These are phyloP conservation scores for Trypoxylus dichotomus DNA, from an alignment of 1,140 invertebrate genomes.

Conservation along the genomic window DNA sequence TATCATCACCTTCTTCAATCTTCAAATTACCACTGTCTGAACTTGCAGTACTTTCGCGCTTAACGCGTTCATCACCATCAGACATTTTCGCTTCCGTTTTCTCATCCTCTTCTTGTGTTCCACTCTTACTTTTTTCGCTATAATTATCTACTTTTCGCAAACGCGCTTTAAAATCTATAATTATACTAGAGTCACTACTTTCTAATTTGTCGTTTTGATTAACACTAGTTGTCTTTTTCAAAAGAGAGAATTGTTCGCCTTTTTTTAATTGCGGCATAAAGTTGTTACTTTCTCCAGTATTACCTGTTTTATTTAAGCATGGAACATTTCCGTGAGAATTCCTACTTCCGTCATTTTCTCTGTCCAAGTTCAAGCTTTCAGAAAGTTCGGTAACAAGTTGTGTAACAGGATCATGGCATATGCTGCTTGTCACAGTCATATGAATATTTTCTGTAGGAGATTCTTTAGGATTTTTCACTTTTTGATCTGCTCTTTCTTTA, in stretches of 20 bases:
- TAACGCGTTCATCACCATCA: slow-evolving; percentile 50
- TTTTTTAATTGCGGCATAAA: slow-evolving; percentile 50
- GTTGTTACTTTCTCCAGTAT: not conserved
- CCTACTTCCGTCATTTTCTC: slow-evolving; percentile 26
- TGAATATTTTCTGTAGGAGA: slow-evolving; percentile 51
- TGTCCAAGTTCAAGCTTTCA: slow-evolving; percentile 62
- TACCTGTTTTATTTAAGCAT: not conserved
- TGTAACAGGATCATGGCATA: slow-evolving; percentile 68
- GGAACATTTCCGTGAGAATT: slow-evolving; percentile 3
- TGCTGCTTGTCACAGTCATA: slow-evolving; percentile 51
- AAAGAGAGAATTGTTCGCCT: slow-evolving; percentile 36
- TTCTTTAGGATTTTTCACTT: slow-evolving; percentile 57
- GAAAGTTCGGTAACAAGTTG: slow-evolving; percentile 75
- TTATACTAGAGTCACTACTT: slow-evolving; percentile 51
- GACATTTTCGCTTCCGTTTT: slow-evolving; percentile 53
- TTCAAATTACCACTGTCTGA: slow-evolving; percentile 50
- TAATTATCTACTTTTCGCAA: slow-evolving; percentile 76
- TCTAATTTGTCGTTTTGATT: slow-evolving; percentile 40
- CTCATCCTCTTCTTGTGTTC: slow-evolving; percentile 55
- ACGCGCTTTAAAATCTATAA: slow-evolving; percentile 83
- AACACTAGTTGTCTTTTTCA: slow-evolving; percentile 38
- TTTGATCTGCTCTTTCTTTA: slow-evolving; percentile 73
- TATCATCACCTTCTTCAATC: slow-evolving; percentile 75
- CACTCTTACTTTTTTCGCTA: slow-evolving; percentile 52
- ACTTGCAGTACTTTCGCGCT: slow-evolving; percentile 51